Evolutionary conservation across 2,113 vertebrate species (phyloP), one percentile per base, ranked within the genome.

Genomic region (Egretta garzetta): DNA sequence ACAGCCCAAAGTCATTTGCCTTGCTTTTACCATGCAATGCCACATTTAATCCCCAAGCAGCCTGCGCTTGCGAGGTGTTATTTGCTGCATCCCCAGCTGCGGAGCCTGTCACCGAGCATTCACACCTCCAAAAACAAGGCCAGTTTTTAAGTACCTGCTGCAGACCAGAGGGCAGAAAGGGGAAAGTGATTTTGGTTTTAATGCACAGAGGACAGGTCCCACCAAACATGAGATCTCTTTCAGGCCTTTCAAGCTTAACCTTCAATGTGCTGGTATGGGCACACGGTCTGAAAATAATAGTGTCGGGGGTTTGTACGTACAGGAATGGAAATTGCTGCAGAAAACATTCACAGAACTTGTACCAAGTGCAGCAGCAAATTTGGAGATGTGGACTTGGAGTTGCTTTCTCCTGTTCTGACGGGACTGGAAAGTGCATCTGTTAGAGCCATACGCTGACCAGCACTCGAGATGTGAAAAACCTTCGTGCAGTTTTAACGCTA

Each of bases 261-360:
- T 49, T 43, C 83, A 26, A 2, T 17, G 3, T 5, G 33, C 49
- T 55, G 58, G 32, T 32, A 27, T 2, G 33, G 58, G 27, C 23
- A 28, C 27, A 10, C 14, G 27, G 26, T 12, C 41, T 60, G 75
- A 49, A 59, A 82, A 9, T 20, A 53, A 12, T 9, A 3, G 4
- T 7, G 14, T 27, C 47, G 30, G 58, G 5, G 22, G 52, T 7
- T 12, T 43, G 49, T 20, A 21, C 0, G 0, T 12, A n/a, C 15
- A 32, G 53, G n/a, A 83, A 24, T 0, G 0, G 59, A 58, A 35
- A 39, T 24, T 62, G 35, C 27, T 30, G 6, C 12, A 30, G 68
- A 70, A 77, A 62, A 30, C 1, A 0, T 43, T 35, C 33, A 28
- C 26, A 72, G 79, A 60, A 68, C 17, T 45, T 49, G 21, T n/a